A percentile compares a stretch with the other conserved stretches of the same genome.
These are phyloP conservation scores for Hermodice carunculata DNA, from an alignment of 2,888 invertebrate genomes.

Conservation along the genomic window DNA sequence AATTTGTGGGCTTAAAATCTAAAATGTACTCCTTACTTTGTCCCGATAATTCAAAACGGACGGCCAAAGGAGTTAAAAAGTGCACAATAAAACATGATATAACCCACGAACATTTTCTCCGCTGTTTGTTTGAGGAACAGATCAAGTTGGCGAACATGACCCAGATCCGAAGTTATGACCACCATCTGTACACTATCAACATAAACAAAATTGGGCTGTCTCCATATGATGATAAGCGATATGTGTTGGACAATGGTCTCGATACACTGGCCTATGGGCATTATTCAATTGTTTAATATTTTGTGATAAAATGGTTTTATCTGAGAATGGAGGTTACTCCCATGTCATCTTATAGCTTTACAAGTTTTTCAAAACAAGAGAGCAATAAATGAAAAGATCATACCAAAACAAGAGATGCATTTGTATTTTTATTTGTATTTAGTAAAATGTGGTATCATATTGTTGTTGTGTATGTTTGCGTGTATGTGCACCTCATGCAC, in stretches of 20 bases:
- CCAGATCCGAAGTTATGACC: background rate
- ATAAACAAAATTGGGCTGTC: background rate
- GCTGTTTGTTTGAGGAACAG: background rate
- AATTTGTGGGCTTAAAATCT: slow-evolving; percentile 7
- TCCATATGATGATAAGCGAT: slow-evolving; percentile 6
- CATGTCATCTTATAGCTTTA: too few species aligned
- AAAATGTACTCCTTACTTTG: background rate
- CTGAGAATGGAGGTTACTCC: too few species aligned
- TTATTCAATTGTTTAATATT: background rate
- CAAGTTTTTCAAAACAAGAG: too few species aligned
- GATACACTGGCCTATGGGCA: background rate
- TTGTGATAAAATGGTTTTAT: background rate
- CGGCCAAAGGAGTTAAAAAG: slow-evolving; percentile 3
- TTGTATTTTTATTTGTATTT: too few species aligned
- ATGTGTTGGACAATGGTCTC: background rate
- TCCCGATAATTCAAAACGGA: background rate
- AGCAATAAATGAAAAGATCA: background rate
- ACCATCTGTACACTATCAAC: slow-evolving; percentile 1
- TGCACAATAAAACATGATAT: background rate
- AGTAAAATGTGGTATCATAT: too few species aligned
- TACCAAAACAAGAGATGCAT: too few species aligned
- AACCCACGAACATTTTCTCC: background rate
- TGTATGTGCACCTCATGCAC: too few species aligned
- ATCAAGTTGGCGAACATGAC: background rate
- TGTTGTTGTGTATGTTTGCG: too few species aligned